phyloP scores from a whole-genome alignment of 2,888 invertebrate species.

The Erannis defoliaria region DNA sequence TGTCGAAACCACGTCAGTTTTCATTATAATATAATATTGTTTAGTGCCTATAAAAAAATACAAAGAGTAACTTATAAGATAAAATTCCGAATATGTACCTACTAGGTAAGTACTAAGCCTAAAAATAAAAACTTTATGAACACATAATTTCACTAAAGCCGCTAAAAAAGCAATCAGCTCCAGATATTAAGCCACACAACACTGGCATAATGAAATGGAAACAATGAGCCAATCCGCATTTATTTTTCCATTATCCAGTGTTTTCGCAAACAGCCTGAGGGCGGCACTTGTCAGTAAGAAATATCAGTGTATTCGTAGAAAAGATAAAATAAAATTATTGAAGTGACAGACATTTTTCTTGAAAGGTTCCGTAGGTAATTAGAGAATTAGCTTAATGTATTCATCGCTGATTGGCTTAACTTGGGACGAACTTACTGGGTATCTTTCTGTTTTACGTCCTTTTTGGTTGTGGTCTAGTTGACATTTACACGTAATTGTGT shows the following conservation, averaged over 20 bases:
- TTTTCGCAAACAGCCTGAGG: constrained; percentile 11
- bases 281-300: constrained; percentile 12
- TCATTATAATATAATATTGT: too few species aligned
- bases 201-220: constrained; percentile 21
- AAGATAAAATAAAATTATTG: constrained; percentile 10
- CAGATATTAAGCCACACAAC: constrained; percentile 12
- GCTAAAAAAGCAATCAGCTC: constrained; percentile 12
- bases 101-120: too few species aligned
- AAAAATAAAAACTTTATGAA: background rate
- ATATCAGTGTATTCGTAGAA: constrained; percentile 4
- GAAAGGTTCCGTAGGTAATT: constrained; percentile 16
- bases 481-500: too few species aligned
- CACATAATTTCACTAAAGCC: background rate
- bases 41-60: too few species aligned
- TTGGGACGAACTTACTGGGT: too few species aligned
- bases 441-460: background rate
- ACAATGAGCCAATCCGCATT: constrained; percentile 23
- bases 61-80: too few species aligned
- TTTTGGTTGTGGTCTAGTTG: background rate
- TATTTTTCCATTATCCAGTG: constrained; percentile 17
- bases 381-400: background rate
- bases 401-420: background rate
- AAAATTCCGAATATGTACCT: too few species aligned
- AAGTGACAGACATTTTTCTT: background rate
- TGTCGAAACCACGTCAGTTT: too few species aligned